Conservation (phyloP, 1,140 invertebrate species). For the Patella vulgata region DNA sequence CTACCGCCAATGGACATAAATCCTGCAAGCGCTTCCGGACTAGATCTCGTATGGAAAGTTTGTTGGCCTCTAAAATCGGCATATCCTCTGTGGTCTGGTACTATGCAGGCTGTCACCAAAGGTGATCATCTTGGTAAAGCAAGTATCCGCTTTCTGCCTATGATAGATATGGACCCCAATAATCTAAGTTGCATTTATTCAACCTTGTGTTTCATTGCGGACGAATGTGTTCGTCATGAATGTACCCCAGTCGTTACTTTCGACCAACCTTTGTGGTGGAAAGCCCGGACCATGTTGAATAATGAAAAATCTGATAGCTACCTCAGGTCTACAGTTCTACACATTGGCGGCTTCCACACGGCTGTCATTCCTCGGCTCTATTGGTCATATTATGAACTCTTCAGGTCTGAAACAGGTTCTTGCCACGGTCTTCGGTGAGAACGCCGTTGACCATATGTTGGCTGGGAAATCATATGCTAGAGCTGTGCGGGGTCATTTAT, state of each 20-base stretch:
- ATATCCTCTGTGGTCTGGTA: slow-evolving; percentile 15
- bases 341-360: slow-evolving; percentile 38
- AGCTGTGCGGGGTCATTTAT: slow-evolving; percentile 62
- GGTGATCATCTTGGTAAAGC: slow-evolving; percentile 38
- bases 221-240: slow-evolving; percentile 13
- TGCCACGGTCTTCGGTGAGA: slow-evolving; percentile 35
- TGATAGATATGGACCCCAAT: slow-evolving; percentile 46
- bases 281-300: slow-evolving; percentile 30
- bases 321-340: slow-evolving; percentile 24
- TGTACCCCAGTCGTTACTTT: slow-evolving; percentile 41
- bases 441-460: slow-evolving; percentile 58
- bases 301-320: slow-evolving; percentile 21
- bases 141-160: slow-evolving; percentile 38
- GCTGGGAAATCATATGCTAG: slow-evolving; percentile 60
- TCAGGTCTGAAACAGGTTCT: slow-evolving; percentile 34
- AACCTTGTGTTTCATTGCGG: slow-evolving; percentile 38
- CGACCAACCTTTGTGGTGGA: slow-evolving; percentile 51
- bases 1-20: no score
- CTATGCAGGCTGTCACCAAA: slow-evolving; percentile 30
- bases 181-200: slow-evolving; percentile 50
- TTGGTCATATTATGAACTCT: slow-evolving; percentile 39
- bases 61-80: slow-evolving; percentile 5
- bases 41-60: slow-evolving; percentile 13
- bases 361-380: slow-evolving; percentile 44
- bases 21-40: not conserved